These are phyloP conservation scores for Cistogaster globosa DNA, from an alignment of 2,888 invertebrate species.

Conservation along the genomic window DNA sequence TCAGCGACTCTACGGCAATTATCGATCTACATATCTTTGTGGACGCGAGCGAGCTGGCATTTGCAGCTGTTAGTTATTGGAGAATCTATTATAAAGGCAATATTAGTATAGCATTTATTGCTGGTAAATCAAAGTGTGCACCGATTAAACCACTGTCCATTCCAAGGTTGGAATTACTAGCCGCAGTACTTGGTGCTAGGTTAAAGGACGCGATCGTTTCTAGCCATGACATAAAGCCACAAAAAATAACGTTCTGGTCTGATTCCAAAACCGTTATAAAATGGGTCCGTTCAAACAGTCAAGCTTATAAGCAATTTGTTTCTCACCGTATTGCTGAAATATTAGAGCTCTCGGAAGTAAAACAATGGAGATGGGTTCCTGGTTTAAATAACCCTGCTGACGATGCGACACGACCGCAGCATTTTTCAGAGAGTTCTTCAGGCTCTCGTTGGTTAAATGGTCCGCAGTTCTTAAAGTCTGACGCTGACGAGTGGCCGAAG, in stretches of 20 bases:
- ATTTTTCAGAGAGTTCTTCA: neutral
- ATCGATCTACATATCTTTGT: slow-evolving; percentile 21
- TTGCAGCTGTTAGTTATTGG: slow-evolving; percentile 6
- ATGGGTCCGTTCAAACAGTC: no score
- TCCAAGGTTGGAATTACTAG: no score
- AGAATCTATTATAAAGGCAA: no score
- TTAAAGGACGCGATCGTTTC: no score
- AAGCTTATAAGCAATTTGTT: slow-evolving; percentile 22
- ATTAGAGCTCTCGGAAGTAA: slow-evolving; percentile 3
- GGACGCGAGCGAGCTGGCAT: slow-evolving; percentile 21
- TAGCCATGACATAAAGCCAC: no score
- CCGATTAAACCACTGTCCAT: no score
- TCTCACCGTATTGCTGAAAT: neutral
- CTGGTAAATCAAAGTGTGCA: no score
- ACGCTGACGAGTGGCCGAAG: slow-evolving; percentile 13
- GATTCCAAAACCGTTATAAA: slow-evolving; percentile 12
- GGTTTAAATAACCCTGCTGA: slow-evolving; percentile 10
- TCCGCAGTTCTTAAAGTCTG: slow-evolving; percentile 23
- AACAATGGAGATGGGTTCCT: slow-evolving; percentile 49
- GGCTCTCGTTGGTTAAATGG: slow-evolving; percentile 20
- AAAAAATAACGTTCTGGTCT: neutral
- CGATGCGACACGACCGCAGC: neutral
- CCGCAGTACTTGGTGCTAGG: no score
- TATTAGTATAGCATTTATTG: no score
- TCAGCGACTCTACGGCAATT: neutral